Percentiles rank a stretch among this genome's conserved stretches.
phyloP scores from a whole-genome alignment of 2,888 invertebrate genomes.

The Euplagia quadripunctaria region DNA sequence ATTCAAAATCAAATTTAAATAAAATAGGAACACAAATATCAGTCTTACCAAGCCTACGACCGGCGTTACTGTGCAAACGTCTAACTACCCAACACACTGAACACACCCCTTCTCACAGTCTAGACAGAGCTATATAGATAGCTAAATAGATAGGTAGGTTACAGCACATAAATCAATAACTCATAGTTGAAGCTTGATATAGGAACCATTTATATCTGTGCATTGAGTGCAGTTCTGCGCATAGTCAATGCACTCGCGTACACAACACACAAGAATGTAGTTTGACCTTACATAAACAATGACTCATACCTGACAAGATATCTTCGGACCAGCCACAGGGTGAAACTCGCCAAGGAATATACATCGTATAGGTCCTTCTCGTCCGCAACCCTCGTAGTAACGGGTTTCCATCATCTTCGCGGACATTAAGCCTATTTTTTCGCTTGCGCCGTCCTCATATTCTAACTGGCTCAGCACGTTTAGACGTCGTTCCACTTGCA shows the following conservation, averaged over 20 bases:
- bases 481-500: conserved; percentile 58
- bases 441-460: conserved; percentile 57
- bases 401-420: conserved; percentile 80
- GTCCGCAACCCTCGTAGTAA: conserved; percentile 89
- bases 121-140: conserved; percentile 10
- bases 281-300: conserved; percentile 22
- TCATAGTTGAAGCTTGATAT: conserved; percentile 20
- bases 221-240: conserved; percentile 22
- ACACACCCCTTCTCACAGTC: conserved; percentile 26
- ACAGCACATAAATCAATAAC: conserved; percentile 41
- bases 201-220: conserved; percentile 10
- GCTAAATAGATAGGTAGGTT: conserved; percentile 23
- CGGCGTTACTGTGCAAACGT: conserved; percentile 1
- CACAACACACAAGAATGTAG: background rate
- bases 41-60: conserved; percentile 3
- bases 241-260: conserved; percentile 19
- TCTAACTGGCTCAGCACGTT: conserved; percentile 53
- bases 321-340: conserved; percentile 93
- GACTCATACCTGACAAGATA: conserved; percentile 91
- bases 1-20: background rate
- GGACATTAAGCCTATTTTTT: conserved; percentile 61
- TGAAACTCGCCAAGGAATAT: conserved; percentile 94
- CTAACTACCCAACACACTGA: background rate
- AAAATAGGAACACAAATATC: background rate
- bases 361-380: conserved; percentile 93